A percentile compares a stretch with the other conserved stretches of the same genome.
Evolutionary conservation across 2,888 invertebrate species (phyloP).

Genomic region (Anagyrus pseudococci): DNA sequence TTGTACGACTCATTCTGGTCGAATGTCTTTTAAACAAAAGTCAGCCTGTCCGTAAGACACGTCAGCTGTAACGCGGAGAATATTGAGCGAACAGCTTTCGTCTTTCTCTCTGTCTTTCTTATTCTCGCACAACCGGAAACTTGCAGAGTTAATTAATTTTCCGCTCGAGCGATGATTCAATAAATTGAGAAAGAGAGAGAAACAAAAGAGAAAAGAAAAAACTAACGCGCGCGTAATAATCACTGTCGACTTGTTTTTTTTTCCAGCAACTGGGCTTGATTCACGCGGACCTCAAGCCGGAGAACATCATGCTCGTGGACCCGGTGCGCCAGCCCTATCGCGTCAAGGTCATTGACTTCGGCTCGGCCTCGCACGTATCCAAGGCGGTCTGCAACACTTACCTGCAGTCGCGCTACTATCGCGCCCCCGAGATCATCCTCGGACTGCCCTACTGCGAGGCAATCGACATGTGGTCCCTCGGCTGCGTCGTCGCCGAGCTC

Average conservation of each 20-base stretch:
- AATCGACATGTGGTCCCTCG: slow-evolving; percentile 99
- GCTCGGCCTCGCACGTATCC: slow-evolving; percentile 98
- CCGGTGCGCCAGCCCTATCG: slow-evolving; percentile 97
- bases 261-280: slow-evolving; percentile 96
- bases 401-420: slow-evolving; percentile 97
- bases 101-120: no score
- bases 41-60: no score
- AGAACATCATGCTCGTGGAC: slow-evolving; percentile 99
- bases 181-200: no score
- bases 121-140: no score
- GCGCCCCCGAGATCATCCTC: slow-evolving; percentile 95
- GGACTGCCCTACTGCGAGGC: slow-evolving; percentile 99
- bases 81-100: no score
- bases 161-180: no score
- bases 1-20: no score
- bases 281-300: slow-evolving; percentile 99
- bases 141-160: no score
- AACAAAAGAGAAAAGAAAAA: no score
- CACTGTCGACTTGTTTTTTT: not conserved
- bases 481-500: slow-evolving; percentile 98
- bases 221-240: no score
- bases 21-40: no score
- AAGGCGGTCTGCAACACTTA: slow-evolving; percentile 99
- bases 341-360: slow-evolving; percentile 99
- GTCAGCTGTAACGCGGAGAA: no score